Base-by-base conservation (phyloP, 2,888 invertebrate genomes). In the Candidula unifasciata region DNA sequence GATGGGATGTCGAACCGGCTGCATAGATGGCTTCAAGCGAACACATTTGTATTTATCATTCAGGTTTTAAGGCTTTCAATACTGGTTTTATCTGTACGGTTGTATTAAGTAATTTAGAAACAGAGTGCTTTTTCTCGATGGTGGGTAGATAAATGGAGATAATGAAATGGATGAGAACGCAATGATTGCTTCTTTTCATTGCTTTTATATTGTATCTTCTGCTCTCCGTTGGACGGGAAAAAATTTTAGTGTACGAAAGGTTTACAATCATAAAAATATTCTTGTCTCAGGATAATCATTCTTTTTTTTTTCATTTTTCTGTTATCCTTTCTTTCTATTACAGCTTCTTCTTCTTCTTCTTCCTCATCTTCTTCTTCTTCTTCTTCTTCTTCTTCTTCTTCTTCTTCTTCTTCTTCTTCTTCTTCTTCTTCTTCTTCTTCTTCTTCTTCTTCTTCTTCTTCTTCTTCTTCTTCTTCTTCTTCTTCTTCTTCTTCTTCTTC, bases 401-500 rank as follows among this genome's bases (percentile, higher is more conserved):
- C 18, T n/a, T n/a, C 18, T 21, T 35, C 69, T 24, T 35, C n/a
- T 21, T 21, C 24, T 60, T 1, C 21, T 21, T 2, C 71, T 33
- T 2, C 30, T 21, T 6, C 71, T 71, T 2, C 44, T 44, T 1
- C 44, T 44, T 1, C 44, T 44, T 44, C 44, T 44, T 44, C 44
- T 44, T 30, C 71, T 21, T 52, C 27, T 16, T 30, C 77, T 24
- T n/a, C 52, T 16, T 77, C 57, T n/a, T 13, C 33, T n/a, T 77
- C 77, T 57, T 21, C 57, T 60, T 78, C 78, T 66, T 66, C 66
- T 66, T 80, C 66, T 80, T 35, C 66, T 35, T 80, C 80, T 80
- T 35, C 66, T 35, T 80, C 37, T 68, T 44, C 35, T 57, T n/a
- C 35, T 57, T 54, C 73, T 73, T 35, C 54, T 57, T 73, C 81